A percentile compares a stretch with the other conserved stretches of the same genome.
phyloP scores from a whole-genome alignment of 2,888 invertebrate genomes.

The Amiota mariae region DNA sequence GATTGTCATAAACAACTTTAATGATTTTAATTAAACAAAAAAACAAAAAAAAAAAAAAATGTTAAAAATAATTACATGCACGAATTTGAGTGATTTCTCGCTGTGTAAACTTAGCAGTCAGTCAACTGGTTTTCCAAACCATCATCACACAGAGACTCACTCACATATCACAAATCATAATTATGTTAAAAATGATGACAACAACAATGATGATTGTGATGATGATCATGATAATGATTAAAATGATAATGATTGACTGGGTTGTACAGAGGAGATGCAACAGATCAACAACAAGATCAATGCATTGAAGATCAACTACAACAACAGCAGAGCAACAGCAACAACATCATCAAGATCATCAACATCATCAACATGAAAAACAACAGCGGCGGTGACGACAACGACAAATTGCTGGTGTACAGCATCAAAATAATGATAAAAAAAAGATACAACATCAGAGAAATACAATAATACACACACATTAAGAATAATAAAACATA shows the following conservation, averaged over 20 bases:
- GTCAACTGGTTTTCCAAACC: background rate
- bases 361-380: background rate
- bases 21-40: too few species aligned
- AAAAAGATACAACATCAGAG: background rate
- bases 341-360: constrained; percentile 8
- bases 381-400: background rate
- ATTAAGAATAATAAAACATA: too few species aligned
- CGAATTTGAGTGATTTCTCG: too few species aligned
- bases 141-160: background rate
- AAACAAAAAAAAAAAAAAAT: too few species aligned
- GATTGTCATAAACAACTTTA: too few species aligned
- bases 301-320: constrained; percentile 12
- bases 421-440: background rate
- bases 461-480: background rate
- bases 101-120: too few species aligned
- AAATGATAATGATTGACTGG: background rate
- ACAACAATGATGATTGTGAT: background rate
- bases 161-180: too few species aligned
- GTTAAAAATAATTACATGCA: too few species aligned
- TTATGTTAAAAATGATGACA: background rate
- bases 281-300: constrained; percentile 21
- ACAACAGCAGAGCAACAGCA: constrained; percentile 13
- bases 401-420: constrained; percentile 23
- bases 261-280: background rate
- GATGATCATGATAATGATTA: background rate